Percentiles rank a stretch among this genome's conserved stretches.
These are phyloP conservation scores for Heliconius ethilla DNA, from an alignment of 2,888 invertebrate species.

Conservation along the genomic window DNA sequence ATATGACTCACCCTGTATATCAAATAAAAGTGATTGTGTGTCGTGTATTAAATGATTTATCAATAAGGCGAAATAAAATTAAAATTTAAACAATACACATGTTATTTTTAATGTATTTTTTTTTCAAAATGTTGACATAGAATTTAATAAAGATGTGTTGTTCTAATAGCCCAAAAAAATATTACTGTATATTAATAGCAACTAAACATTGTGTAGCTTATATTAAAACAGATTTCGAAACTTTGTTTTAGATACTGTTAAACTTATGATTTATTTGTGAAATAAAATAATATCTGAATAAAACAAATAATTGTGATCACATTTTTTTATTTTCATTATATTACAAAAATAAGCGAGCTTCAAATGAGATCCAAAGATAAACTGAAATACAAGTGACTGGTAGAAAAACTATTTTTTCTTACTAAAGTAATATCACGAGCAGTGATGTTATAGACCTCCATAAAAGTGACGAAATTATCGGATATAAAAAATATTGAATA, in stretches of 20 bases:
- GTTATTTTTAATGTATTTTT: background rate
- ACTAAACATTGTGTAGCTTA: too few relatives aligned
- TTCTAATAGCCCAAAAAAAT: background rate
- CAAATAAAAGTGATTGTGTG: background rate
- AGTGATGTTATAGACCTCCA: background rate
- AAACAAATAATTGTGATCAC: conserved; percentile 26
- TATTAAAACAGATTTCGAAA: too few relatives aligned
- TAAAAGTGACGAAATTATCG: background rate
- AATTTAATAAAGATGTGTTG: background rate
- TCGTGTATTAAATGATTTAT: background rate
- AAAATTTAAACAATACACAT: background rate
- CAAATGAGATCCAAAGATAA: conserved; percentile 38
- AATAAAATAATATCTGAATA: background rate
- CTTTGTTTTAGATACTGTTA: background rate
- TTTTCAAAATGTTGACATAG: background rate
- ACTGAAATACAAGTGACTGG: conserved; percentile 26
- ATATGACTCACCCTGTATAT: too few relatives aligned
- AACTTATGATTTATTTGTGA: background rate
- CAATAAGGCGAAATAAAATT: background rate
- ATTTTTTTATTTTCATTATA: conserved; percentile 31
- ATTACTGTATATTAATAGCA: too few relatives aligned
- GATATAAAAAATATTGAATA: background rate
- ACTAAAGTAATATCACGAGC: background rate
- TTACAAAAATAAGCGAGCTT: conserved; percentile 40
- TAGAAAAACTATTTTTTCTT: conserved; percentile 32